Base-by-base conservation (phyloP, 2,797 vertebrate genomes). In the Cetoscarus ocellatus region DNA sequence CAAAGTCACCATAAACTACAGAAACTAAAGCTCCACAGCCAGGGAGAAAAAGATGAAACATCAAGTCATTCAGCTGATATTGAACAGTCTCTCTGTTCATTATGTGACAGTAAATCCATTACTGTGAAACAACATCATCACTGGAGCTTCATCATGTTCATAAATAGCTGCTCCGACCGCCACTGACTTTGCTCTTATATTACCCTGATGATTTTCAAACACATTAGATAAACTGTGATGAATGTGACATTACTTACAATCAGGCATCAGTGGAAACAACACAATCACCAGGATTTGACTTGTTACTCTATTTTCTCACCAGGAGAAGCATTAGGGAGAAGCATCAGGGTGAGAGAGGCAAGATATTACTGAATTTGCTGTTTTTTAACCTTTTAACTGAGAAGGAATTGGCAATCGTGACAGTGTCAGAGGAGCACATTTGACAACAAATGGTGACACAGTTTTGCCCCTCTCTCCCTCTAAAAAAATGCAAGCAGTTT, bases 121-220 rank as follows among this genome's bases (percentile, higher is more conserved):
- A 70, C 48, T 39, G 40, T 50, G 57, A 60, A 67, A 63, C 63
- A 68, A 63, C 63, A 71, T 6, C 63, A 53, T 72, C 52, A n/a
- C 49, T 4, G 9, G 2, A 59, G 49, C 55, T 47, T 47, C 47
- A 60, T 74, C 62, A 50, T n/a, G 50, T 49, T 42, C 45, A 55
- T 47, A 65, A 68, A 71, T 38, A 13, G 60, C 73, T 48, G 62
- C 70, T 74, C 48, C 67, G 77, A 74, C 62, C 62, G 15, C 14
- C 62, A 45, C 15, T 79, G 77, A 73, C 62, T 53, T 83, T 74
- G 55, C 70, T 61, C 40, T 61, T 60, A 57, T 55, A 34, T 40
- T 48, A 48, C 47, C 35, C 52, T 50, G 60, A 68, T 44, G 50
- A 62, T 67, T 47, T n/a, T 53, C 6, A 27, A 27, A 27, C 18